Evolutionary conservation across 2,113 vertebrate species (phyloP), one percentile per base, ranked within the genome.

Genomic region (Laticauda colubrina): DNA sequence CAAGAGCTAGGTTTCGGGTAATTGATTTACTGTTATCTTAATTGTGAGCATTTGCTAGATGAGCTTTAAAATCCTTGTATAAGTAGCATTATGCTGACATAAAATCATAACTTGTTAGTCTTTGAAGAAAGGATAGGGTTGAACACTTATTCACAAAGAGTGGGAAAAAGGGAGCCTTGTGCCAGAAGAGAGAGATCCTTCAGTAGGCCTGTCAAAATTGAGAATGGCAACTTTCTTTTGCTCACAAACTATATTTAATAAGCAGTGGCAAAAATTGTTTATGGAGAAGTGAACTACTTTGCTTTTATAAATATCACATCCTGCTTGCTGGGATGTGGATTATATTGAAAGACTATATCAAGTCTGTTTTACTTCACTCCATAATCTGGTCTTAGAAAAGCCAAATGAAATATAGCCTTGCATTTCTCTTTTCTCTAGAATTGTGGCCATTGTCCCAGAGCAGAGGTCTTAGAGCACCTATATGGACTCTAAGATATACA

Each of bases 251-350:
- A 29, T 24, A 26, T 43, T 55, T 29, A 92, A 88, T n/a, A 89
- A 43, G 5, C 61, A 45, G 53, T 89, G 53, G 86, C 39, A 29
- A 15, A 51, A 81, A n/a, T 51, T 15, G 34, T 81, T 43, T 92
- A 48, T 39, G 23, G 51, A 75, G 51, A 89, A 81, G 24, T 23
- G 54, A 43, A 23, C 26, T 61, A 3, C 39, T 59, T 81, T 89
- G 51, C 86, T 56, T 43, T 57, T 89, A 56, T 56, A 69, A 92
- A 89, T 92, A 14, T 88, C 64, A 89, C 53, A 89, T 89, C 87
- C 87, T 89, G 87, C 81, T 92, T 88, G 51, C 53, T 81, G 87
- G 45, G 61, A 81, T 89, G 87, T 54, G 34, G 48, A 8, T 45
- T 26, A n/a, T 43, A 56, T 45, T 89, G 87, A 75, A 89, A 48